Percentiles rank a stretch among this genome's conserved stretches.
These are phyloP conservation scores for Latrodectus geometricus DNA, from an alignment of 1,140 invertebrate species.

Conservation along the genomic window DNA sequence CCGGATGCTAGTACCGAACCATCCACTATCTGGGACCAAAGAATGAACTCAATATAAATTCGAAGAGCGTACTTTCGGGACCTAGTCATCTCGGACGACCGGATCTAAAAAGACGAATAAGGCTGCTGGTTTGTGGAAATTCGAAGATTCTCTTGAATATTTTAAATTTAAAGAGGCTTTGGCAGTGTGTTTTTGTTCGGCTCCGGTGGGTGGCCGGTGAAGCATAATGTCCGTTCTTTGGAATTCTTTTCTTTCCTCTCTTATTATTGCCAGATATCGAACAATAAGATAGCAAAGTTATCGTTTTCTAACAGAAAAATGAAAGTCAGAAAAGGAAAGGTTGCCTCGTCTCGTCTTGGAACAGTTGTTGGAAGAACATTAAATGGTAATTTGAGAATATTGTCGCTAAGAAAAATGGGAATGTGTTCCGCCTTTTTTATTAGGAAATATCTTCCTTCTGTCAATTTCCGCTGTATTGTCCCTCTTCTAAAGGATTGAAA, in stretches of 20 bases:
- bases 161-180: constrained; percentile 28
- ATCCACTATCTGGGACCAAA: not conserved
- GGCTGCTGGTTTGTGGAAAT: not conserved
- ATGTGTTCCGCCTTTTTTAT: no score
- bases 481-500: no score
- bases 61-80: not conserved
- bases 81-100: not conserved
- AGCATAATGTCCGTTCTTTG: constrained; percentile 25
- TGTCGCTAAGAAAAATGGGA: not conserved
- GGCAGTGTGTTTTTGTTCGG: not conserved
- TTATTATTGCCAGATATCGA: not conserved
- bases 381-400: constrained; percentile 34
- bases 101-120: not conserved
- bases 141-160: constrained; percentile 12
- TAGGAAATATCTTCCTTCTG: no score
- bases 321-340: not conserved
- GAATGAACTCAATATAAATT: constrained; percentile 21
- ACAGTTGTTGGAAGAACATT: constrained; percentile 28
- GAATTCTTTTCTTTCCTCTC: not conserved
- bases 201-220: not conserved
- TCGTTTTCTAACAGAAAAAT: not conserved
- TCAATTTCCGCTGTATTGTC: no score
- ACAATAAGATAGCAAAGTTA: not conserved
- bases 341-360: not conserved
- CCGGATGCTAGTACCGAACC: not conserved